Evolutionary conservation across 1,140 invertebrate genomes (phyloP).

Genomic region (Antheraea pernyi): DNA sequence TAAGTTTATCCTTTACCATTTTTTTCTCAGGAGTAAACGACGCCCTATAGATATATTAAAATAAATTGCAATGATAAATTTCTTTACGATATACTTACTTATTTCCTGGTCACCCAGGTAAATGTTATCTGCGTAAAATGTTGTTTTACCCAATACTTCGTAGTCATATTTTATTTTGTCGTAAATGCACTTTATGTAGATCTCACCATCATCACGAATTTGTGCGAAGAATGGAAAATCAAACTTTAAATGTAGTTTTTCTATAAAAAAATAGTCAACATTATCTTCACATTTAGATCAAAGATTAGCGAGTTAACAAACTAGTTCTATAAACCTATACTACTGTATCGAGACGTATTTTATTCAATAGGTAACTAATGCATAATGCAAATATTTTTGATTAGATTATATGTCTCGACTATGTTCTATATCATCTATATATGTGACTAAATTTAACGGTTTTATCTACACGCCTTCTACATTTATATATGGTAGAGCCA

Average conservation of each 20-base stretch:
- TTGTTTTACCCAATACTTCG: constrained; percentile 32
- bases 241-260: constrained; percentile 42
- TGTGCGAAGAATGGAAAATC: constrained; percentile 35
- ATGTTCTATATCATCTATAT: too few species aligned
- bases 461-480: too few species aligned
- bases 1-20: too few species aligned
- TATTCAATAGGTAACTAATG: too few species aligned
- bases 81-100: constrained; percentile 21
- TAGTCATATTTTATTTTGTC: constrained; percentile 40
- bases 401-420: background rate
- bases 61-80: background rate
- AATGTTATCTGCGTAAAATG: constrained; percentile 40
- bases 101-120: constrained; percentile 22
- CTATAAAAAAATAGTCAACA: constrained; percentile 26
- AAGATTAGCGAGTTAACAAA: too few species aligned
- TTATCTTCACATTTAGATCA: background rate
- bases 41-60: too few species aligned
- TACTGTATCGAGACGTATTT: background rate
- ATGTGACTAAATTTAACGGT: too few species aligned
- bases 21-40: too few species aligned
- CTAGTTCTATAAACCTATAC: too few species aligned
- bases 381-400: too few species aligned
- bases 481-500: too few species aligned
- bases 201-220: constrained; percentile 41
- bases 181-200: constrained; percentile 40